These are phyloP conservation scores for Urocolius indicus DNA, from an alignment of 2,113 vertebrate species.

Conservation along the genomic window DNA sequence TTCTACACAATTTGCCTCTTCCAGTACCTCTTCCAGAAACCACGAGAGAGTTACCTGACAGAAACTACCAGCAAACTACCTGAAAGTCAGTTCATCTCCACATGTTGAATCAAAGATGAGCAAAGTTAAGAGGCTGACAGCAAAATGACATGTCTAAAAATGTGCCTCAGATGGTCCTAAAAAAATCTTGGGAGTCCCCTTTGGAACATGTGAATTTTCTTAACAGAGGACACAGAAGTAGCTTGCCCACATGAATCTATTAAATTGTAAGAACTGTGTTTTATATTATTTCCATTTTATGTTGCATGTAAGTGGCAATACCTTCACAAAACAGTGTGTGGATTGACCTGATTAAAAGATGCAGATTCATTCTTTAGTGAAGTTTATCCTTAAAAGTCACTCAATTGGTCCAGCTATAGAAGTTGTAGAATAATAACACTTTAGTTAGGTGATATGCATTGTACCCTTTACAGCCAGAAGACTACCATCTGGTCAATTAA, in stretches of 20 bases:
- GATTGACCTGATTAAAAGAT: constrained; percentile 30
- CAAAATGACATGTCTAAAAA: constrained; percentile 5
- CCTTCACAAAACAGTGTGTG: not conserved
- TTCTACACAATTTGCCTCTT: not conserved
- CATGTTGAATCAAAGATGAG: not conserved
- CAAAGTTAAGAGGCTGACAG: not conserved
- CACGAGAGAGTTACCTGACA: no score
- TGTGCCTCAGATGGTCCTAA: not conserved
- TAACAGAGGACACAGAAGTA: not conserved
- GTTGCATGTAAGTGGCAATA: not conserved
- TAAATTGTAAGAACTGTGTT: not conserved
- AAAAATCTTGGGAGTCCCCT: not conserved
- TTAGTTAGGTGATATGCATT: not conserved
- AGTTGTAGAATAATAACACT: not conserved
- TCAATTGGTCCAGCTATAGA: not conserved
- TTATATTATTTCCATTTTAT: not conserved
- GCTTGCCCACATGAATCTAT: not conserved
- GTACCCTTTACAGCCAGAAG: not conserved
- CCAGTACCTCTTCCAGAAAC: not conserved
- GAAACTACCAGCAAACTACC: not conserved
- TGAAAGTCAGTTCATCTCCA: not conserved
- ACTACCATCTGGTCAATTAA: not conserved
- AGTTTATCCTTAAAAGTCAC: not conserved
- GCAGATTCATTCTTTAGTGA: not conserved
- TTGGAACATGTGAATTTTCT: not conserved